These are phyloP conservation scores for Pangasianodon hypophthalmus DNA, from an alignment of 2,113 vertebrate genomes.

Conservation along the genomic window DNA sequence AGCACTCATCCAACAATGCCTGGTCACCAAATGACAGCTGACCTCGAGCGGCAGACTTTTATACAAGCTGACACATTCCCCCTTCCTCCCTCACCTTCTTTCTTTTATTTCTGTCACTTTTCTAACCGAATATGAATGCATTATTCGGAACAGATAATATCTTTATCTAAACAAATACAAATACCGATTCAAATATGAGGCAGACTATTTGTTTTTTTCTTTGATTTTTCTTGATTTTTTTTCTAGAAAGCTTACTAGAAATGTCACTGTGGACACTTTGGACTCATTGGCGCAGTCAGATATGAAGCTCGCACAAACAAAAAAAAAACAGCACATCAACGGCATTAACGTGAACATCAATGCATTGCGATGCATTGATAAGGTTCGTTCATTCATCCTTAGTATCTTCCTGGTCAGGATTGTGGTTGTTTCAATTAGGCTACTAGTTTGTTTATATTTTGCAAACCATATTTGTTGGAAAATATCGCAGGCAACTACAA, in stretches of 20 bases:
- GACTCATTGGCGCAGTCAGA: too few species aligned
- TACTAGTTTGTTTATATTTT: neutral
- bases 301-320: too few species aligned
- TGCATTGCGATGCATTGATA: neutral
- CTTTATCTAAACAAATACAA: neutral
- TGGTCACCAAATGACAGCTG: conserved; percentile 31
- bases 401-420: neutral
- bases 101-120: conserved; percentile 51
- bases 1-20: conserved; percentile 3
- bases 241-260: neutral
- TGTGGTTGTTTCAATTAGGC: neutral
- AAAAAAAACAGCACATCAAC: neutral
- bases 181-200: neutral
- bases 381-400: neutral
- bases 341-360: neutral
- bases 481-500: too few species aligned
- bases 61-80: conserved; percentile 27
- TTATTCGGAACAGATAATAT: neutral
- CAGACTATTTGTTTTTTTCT: neutral
- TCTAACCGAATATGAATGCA: neutral
- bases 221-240: neutral
- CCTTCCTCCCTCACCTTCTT: conserved; percentile 43
- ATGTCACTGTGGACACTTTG: neutral
- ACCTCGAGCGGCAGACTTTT: conserved; percentile 17
- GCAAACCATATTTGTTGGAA: neutral